These are phyloP conservation scores for Eudyptes chrysolophus DNA, from an alignment of 2,113 vertebrate species.

Conservation along the genomic window DNA sequence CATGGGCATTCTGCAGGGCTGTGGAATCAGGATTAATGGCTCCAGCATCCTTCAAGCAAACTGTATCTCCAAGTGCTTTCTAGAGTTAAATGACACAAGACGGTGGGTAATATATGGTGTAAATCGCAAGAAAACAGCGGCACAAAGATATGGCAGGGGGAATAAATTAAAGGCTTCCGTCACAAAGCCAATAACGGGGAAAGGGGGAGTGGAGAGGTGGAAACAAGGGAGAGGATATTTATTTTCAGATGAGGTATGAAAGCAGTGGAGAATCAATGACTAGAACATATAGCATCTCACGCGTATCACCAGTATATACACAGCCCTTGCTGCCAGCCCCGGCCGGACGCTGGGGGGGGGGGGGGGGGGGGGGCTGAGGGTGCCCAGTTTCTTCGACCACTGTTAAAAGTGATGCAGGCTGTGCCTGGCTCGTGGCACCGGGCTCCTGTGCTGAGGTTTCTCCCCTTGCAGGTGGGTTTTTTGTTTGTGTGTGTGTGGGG, in stretches of 20 bases:
- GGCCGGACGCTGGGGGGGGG: neutral
- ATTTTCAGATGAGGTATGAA: conserved; percentile 30
- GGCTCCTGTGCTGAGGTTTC: neutral
- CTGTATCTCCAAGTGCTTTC: conserved; percentile 21
- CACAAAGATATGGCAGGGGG: conserved; percentile 13
- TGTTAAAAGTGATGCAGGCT: accelerated
- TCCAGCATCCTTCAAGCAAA: conserved; percentile 55
- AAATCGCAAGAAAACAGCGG: conserved; percentile 19
- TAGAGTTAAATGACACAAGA: conserved; percentile 65
- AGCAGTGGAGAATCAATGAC: conserved; percentile 8
- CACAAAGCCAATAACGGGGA: conserved; percentile 47
- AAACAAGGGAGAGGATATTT: conserved; percentile 35
- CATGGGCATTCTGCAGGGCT: neutral
- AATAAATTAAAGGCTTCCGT: conserved; percentile 66
- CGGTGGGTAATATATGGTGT: conserved; percentile 60
- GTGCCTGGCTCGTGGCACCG: neutral
- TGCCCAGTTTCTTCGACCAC: neutral
- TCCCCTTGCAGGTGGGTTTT: neutral
- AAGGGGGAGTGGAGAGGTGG: conserved; percentile 38
- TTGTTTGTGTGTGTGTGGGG: neutral
- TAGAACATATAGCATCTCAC: neutral
- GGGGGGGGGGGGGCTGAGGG: neutral
- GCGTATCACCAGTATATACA: neutral
- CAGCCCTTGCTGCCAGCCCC: neutral
- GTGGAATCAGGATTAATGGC: conserved; percentile 48